These are phyloP conservation scores for Aspidiotus rigidus DNA, from an alignment of 2,888 invertebrate genomes.

Conservation along the genomic window DNA sequence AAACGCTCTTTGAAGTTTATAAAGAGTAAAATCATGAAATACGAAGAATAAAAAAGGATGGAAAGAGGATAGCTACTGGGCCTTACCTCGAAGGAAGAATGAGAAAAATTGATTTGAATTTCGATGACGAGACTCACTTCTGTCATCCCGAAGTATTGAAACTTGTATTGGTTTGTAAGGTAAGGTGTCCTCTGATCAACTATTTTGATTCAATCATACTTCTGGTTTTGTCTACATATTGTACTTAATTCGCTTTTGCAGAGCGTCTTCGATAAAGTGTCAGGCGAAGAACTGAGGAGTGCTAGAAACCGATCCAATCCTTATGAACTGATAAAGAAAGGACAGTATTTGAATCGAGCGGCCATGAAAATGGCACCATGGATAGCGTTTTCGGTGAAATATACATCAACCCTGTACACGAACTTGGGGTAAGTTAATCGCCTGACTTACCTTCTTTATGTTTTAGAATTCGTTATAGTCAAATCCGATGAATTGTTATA, in stretches of 20 bases:
- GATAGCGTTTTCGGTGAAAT: slow-evolving; percentile 81
- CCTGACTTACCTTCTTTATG: background rate
- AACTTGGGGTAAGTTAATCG: slow-evolving; percentile 45
- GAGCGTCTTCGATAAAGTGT: slow-evolving; percentile 71
- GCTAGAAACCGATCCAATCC: slow-evolving; percentile 83
- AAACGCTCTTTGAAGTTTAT: no score
- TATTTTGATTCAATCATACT: slow-evolving; percentile 8
- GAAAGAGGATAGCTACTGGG: no score
- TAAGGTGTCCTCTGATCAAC: slow-evolving; percentile 40
- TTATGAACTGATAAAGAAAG: slow-evolving; percentile 81
- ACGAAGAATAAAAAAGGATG: no score
- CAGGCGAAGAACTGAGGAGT: slow-evolving; percentile 63
- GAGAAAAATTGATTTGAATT: no score
- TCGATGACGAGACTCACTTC: slow-evolving; percentile 70
- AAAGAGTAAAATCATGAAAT: no score
- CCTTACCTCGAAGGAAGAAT: no score
- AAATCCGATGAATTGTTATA: slow-evolving; percentile 52
- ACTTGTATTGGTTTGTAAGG: slow-evolving; percentile 68
- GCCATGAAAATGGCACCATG: slow-evolving; percentile 97
- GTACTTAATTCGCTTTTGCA: slow-evolving; percentile 43
- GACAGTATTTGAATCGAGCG: slow-evolving; percentile 83
- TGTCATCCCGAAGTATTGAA: slow-evolving; percentile 60
- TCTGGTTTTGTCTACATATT: background rate
- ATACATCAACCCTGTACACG: slow-evolving; percentile 68
- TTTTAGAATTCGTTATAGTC: slow-evolving; percentile 20